Percentiles rank a stretch among this genome's conserved stretches.
phyloP scores from a whole-genome alignment of 1,140 invertebrate genomes.

The Pseudobourletiella spinata region DNA sequence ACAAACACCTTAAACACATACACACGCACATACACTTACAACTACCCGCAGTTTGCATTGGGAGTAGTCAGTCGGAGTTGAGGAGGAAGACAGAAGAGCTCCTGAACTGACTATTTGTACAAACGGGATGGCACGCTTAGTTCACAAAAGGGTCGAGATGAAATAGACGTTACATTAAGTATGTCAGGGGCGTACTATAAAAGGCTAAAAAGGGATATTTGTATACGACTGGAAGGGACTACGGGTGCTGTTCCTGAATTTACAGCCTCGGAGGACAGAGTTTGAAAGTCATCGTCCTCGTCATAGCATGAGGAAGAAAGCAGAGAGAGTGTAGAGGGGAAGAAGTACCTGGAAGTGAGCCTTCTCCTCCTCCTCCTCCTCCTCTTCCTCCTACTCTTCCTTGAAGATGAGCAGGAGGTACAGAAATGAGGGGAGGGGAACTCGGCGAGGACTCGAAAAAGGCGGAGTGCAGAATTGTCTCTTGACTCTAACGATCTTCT shows the following conservation, averaged over 20 bases:
- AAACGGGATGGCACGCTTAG: no score
- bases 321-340: no score
- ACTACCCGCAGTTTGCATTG: no score
- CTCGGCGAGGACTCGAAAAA: constrained; percentile 28
- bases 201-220: not conserved
- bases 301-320: not conserved
- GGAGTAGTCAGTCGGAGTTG: no score
- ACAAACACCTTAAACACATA: no score
- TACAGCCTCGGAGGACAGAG: not conserved
- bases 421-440: constrained; percentile 2
- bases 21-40: no score
- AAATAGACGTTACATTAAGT: not conserved
- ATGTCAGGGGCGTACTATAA: no score
- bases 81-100: no score
- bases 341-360: not conserved
- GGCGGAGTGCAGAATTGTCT: constrained; percentile 36
- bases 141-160: no score
- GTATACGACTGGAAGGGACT: not conserved
- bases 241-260: not conserved
- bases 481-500: constrained; percentile 36
- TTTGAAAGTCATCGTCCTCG: no score
- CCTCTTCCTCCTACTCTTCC: no score
- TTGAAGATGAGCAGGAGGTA: not conserved
- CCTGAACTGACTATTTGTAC: no score
- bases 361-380: not conserved